These are phyloP conservation scores for Zygaena filipendulae DNA, from an alignment of 2,888 invertebrate species.

Conservation along the genomic window DNA sequence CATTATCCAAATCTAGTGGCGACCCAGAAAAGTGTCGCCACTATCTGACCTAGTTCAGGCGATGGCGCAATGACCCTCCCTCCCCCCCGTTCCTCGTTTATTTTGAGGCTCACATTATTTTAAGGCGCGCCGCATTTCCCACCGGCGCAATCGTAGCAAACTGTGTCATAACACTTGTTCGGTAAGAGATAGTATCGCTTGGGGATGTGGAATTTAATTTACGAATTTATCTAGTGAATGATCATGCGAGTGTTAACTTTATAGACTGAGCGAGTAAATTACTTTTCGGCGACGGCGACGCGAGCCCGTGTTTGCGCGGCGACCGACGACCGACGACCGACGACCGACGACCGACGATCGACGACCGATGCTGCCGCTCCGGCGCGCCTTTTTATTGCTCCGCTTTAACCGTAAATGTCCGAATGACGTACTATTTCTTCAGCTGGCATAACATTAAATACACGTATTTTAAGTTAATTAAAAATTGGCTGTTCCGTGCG, in stretches of 20 bases:
- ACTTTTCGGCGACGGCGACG: constrained; percentile 31
- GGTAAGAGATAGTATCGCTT: constrained; percentile 26
- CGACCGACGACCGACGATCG: too few species aligned
- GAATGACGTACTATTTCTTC: too few species aligned
- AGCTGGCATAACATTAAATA: too few species aligned
- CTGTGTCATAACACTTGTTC: constrained; percentile 19
- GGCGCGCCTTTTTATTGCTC: constrained; percentile 22
- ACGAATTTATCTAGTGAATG: constrained; percentile 60
- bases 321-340: too few species aligned
- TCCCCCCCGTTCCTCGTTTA: too few species aligned
- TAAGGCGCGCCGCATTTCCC: constrained; percentile 39
- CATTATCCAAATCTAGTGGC: constrained; percentile 32
- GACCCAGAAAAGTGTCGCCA: constrained; percentile 46
- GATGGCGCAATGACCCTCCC: constrained; percentile 41
- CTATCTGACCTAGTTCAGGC: constrained; percentile 51
- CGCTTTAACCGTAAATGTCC: constrained; percentile 22
- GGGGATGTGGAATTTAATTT: constrained; percentile 45
- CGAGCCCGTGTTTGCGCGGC: constrained; percentile 15
- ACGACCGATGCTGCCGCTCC: constrained; percentile 9
- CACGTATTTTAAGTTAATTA: too few species aligned
- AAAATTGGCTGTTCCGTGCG: too few species aligned
- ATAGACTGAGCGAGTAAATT: constrained; percentile 50
- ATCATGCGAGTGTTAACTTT: constrained; percentile 61
- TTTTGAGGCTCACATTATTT: constrained; percentile 57
- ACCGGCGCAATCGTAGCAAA: constrained; percentile 19